Percentiles rank a stretch among this genome's conserved stretches.
Conservation (phyloP, 2,113 vertebrate species). For the Tragelaphus buxtoni region DNA sequence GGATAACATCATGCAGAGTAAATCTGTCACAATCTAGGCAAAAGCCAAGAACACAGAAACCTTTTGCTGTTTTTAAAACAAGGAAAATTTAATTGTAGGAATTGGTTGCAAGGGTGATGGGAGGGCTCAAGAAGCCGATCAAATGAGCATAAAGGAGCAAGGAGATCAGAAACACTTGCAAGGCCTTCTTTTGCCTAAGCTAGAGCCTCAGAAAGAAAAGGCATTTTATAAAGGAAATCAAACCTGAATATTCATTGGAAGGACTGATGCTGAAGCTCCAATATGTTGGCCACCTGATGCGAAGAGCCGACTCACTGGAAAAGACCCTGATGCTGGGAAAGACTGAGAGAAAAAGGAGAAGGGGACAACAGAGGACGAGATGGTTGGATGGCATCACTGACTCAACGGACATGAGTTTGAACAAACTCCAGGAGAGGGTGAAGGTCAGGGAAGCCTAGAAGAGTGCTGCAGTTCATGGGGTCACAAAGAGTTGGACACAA, state of each 20-base stretch:
- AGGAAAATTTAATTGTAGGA: not conserved
- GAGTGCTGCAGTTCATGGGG: not conserved
- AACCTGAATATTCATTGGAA: not conserved
- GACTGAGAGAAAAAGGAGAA: not conserved
- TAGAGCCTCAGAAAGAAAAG: not conserved
- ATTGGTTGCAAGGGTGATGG: not conserved
- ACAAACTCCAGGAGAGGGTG: not conserved
- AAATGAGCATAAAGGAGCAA: not conserved
- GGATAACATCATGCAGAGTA: not conserved
- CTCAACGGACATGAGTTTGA: not conserved
- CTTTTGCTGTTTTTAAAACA: not conserved
- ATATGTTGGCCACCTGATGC: not conserved
- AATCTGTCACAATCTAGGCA: not conserved
- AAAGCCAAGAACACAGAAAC: not conserved
- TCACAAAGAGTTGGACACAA: not conserved
- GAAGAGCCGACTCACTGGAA: not conserved
- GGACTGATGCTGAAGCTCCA: not conserved
- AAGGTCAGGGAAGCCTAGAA: not conserved
- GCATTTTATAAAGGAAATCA: not conserved
- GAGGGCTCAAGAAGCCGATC: not conserved
- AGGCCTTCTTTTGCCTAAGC: not conserved
- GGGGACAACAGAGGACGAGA: not conserved
- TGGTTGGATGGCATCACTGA: not conserved
- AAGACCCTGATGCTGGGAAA: not conserved
- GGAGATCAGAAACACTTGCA: not conserved